Percentiles rank a stretch among this genome's conserved stretches.
Evolutionary conservation across 2,113 vertebrate genomes (phyloP).

Genomic region (Corythoichthys intestinalis): DNA sequence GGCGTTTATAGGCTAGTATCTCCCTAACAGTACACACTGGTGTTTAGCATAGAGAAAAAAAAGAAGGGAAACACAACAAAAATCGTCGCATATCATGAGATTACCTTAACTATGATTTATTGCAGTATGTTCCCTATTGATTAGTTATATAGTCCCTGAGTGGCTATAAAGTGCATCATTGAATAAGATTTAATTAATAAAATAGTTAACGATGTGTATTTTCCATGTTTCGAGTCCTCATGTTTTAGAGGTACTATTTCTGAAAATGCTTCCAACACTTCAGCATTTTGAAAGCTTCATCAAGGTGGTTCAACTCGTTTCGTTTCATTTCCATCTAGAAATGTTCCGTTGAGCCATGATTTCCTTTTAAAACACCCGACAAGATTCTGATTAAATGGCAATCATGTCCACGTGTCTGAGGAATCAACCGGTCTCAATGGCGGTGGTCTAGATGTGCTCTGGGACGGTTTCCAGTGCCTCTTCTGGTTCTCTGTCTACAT

Average conservation of each 20-base stretch:
- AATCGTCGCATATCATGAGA: not conserved
- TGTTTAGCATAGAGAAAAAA: not conserved
- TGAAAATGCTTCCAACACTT: not conserved
- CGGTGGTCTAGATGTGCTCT: conserved; percentile 61
- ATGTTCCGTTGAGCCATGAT: not conserved
- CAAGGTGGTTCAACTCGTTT: not conserved
- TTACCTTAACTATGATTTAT: not conserved
- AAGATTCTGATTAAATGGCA: not conserved
- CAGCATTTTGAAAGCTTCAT: no score
- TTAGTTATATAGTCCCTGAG: not conserved
- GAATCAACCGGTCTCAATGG: not conserved
- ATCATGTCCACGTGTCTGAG: not conserved
- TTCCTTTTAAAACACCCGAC: not conserved
- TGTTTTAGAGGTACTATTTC: not conserved
- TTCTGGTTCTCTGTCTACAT: conserved; percentile 72
- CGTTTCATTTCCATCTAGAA: not conserved
- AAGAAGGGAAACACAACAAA: not conserved
- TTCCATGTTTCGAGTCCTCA: not conserved
- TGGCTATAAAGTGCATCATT: not conserved
- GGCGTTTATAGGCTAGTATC: not conserved
- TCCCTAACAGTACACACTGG: not conserved
- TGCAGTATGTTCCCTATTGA: not conserved
- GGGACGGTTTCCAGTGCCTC: conserved; percentile 79
- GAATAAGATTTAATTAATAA: not conserved
- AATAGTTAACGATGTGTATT: not conserved